phyloP scores from a whole-genome alignment of 2,797 vertebrate species.

The Falco biarmicus region DNA sequence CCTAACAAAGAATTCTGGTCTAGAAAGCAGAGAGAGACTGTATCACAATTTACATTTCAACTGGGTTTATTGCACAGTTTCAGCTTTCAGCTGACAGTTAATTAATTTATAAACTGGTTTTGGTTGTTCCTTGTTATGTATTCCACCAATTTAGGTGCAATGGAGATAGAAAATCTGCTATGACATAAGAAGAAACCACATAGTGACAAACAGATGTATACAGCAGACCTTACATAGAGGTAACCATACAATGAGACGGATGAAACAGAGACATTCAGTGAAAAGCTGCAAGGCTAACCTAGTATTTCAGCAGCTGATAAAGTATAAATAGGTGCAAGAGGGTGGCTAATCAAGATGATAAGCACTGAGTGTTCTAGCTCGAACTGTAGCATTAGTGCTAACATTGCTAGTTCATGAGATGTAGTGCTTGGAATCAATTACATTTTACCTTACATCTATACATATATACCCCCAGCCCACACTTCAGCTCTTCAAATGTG shows the following conservation, averaged over 20 bases:
- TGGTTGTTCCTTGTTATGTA: background rate
- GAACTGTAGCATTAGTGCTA: background rate
- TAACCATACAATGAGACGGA: background rate
- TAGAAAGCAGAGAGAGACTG: background rate
- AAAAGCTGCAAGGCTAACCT: background rate
- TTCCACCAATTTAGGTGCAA: background rate
- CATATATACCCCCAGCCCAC: rapidly evolving
- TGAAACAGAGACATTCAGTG: background rate
- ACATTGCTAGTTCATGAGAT: background rate
- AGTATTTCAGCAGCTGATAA: background rate
- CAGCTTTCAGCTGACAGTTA: background rate
- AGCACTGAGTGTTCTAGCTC: background rate
- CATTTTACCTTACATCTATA: background rate
- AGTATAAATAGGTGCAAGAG: background rate
- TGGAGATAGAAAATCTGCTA: background rate
- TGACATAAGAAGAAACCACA: background rate
- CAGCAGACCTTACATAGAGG: background rate
- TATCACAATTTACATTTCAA: background rate
- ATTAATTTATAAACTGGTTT: background rate
- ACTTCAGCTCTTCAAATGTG: background rate
- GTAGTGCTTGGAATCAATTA: background rate
- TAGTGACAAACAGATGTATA: background rate
- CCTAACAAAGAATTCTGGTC: background rate
- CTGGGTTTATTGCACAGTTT: background rate
- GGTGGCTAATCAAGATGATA: background rate